These are phyloP conservation scores for Eidolon dupreanum DNA, from an alignment of 2,797 vertebrate genomes.

Conservation along the genomic window DNA sequence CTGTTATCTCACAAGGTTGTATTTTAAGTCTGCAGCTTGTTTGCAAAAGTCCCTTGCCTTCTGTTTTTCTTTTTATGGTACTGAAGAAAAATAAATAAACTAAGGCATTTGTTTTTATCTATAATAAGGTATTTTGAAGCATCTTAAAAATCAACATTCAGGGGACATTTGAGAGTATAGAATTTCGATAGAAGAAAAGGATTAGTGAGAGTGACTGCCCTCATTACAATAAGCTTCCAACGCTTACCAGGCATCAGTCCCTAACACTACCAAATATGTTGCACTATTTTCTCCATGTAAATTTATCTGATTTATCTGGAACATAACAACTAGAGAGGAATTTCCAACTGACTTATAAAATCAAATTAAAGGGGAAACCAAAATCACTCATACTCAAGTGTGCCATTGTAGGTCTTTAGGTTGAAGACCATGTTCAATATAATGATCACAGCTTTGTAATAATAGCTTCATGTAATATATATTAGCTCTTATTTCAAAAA, in stretches of 20 bases:
- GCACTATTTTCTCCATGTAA: background rate
- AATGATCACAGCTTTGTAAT: background rate
- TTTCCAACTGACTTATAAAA: background rate
- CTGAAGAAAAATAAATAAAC: background rate
- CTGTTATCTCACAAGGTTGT: background rate
- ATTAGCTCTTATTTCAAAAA: background rate
- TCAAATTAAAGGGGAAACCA: background rate
- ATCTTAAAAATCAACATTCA: slow-evolving; percentile 13
- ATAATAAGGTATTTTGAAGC: slow-evolving; percentile 5
- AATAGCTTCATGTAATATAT: background rate
- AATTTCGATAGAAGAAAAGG: background rate
- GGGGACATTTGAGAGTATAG: background rate
- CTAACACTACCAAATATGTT: background rate
- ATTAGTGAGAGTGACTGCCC: background rate
- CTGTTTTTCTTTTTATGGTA: background rate
- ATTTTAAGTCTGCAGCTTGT: background rate
- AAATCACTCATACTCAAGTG: background rate
- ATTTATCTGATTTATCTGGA: background rate
- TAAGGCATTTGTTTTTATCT: background rate
- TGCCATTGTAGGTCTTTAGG: background rate
- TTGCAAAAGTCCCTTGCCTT: background rate
- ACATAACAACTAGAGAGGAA: background rate
- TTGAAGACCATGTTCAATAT: background rate
- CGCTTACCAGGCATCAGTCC: background rate
- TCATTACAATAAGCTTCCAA: background rate